Evolutionary conservation across 2,113 vertebrate species (phyloP), one percentile per base, ranked within the genome.

Genomic region (Pardalotus punctatus): DNA sequence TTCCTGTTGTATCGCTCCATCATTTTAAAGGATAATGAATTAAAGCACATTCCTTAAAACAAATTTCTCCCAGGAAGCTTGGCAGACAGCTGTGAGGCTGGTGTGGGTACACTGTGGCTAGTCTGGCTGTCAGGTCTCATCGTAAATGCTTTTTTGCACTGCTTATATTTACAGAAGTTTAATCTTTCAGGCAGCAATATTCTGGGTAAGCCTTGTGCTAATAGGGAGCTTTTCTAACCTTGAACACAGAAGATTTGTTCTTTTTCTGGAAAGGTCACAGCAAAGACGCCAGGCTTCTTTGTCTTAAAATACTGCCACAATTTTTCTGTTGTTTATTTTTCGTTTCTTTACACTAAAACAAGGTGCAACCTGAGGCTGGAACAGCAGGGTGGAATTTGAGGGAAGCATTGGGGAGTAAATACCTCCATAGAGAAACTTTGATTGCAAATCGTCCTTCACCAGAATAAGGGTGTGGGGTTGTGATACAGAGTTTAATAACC

Each of bases 181-280:
- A 89, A 85, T 95, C 81, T 94, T 95, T 96, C 81, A 82, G 78
- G 45, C 86, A 91, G 86, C 91, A 92, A 91, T 96, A 94, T 94
- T 97, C 84, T 77, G 54, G 45, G 50, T 95, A 93, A 96, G 87
- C 87, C 90, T 91, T 96, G 84, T 96, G 91, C 87, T 95, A 90
- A 94, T 80, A 96, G 81, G 71, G 66, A 96, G 85, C 71, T 96
- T 94, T 94, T 94, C 74, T 76, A 92, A 87, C 61, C 83, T 84
- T 60, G 77, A 81, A 47, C 57, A 53, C 20, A 13, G 92, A 76
- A 74, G 74, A 71, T 95, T 89, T 95, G 66, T 81, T 96, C 91
- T 90, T 91, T 90, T 82, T 74, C 83, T 81, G 62, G 80, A 96
- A 95, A 96, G 93, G 93, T 93, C 80, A 86, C 28, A 78, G 56